Evolutionary conservation across 2,888 invertebrate genomes (phyloP), one percentile per base, ranked within the genome.

Genomic region (Eupelmus urozonus): DNA sequence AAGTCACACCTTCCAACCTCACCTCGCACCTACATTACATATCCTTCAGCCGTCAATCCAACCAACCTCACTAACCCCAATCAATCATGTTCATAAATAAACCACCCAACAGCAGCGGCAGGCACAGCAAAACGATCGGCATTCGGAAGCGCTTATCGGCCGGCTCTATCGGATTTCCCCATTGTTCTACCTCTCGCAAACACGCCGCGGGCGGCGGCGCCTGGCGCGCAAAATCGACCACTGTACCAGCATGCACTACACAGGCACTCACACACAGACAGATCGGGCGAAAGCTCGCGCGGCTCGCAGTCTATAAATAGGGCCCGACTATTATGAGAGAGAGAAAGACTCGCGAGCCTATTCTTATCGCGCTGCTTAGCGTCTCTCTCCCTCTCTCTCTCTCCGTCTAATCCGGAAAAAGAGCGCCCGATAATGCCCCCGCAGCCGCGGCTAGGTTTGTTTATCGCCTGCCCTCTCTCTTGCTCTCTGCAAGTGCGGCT

Each of bases 341-440:
- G n/a, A 34, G 3, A 34, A 9, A 5, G 53, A 53, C 18, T 20
- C 27, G 42, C 42, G 18, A 45, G 42, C 42, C 45, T 18, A 45
- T 59, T 70, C 69, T 70, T 70, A 70, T 70, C 69, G 59, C 20
- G 27, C 51, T n/a, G n/a, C n/a, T n/a, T n/a, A n/a, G n/a, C n/a
- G n/a, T n/a, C n/a, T n/a, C n/a, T n/a, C n/a, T n/a, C n/a, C n/a
- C n/a, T n/a, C n/a, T n/a, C n/a, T n/a, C n/a, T n/a, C n/a, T n/a
- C 18, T 1, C 0, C 13, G 11, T 49, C 29, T 29, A n/a, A 27
- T 29, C 59, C 29, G 53, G 53, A 20, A 53, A 53, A 53, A 53
- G 53, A 20, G 53, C 20, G 20, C 11, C 1, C 55, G 55, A 55
- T 55, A 55, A 55, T 16, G 25, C 25, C 3, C 5, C 9, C 34